Evolutionary conservation across 1,140 invertebrate species (phyloP), one percentile per base, ranked within the genome.

Genomic region (Lethrus apterus): DNA sequence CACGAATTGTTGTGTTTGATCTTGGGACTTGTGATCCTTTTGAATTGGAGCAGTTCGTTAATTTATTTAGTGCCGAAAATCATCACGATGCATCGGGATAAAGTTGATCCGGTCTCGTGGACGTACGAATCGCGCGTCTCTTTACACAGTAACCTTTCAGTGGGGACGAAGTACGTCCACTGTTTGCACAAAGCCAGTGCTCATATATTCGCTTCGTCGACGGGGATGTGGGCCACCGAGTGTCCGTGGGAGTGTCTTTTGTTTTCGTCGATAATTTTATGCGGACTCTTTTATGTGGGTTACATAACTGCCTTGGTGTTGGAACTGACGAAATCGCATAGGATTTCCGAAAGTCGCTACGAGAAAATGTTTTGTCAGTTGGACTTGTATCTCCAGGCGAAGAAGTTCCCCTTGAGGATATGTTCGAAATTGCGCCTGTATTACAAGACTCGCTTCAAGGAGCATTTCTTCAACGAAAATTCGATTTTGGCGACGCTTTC

Each of bases 231-330:
- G 40, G 29, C 1, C 13, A 7, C 8, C n/a, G 5, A 10, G 2
- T 4, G 7, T 10, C 24, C 24, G 7, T 4, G 2, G 0, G 40
- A 42, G 29, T 26, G 21, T 14, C 7, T 42, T 23, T 17, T 26
- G 4, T 42, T 15, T 26, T 11, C 24, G 3, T 7, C 29, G 18
- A 29, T 42, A 29, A 42, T 42, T 15, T 7, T 42, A 1, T 9
- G 11, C 4, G 40, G 40, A 2, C 5, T 17, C 1, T 13, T 42
- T 5, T 42, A 42, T 13, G n/a, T 42, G 10, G 19, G n/a, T 13
- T 42, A 29, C n/a, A 29, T 42, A 17, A 42, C 40, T 7, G 40
- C 40, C 14, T n/a, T 42, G 11, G 19, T 42, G 5, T 14, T 42
- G 3, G 21, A 42, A 17, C 4, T 42, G 19, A 13, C 21, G 5